Evolutionary conservation across 2,113 vertebrate genomes (phyloP), one percentile per base, ranked within the genome.

Genomic region (Leptobrachium leishanense): DNA sequence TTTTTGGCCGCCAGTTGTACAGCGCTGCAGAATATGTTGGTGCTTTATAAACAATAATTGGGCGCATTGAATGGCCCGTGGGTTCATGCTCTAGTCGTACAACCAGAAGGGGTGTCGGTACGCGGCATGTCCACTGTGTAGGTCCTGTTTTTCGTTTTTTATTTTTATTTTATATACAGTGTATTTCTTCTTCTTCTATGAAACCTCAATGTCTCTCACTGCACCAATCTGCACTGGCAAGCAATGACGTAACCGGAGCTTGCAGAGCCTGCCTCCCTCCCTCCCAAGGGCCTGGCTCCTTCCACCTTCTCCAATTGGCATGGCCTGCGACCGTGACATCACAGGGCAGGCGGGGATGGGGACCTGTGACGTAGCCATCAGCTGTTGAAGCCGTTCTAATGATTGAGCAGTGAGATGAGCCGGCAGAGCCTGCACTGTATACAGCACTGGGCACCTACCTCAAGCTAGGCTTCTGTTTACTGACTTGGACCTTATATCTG

Each of bases 391-490:
- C 31, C 10, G 55, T 70, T 77, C 43, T 79, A 50, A 72, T 43
- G 40, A 73, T 57, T 73, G 77, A 73, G 75, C 75, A 68, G 62
- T 69, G 66, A 69, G 75, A 76, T 43, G 53, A 76, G 68, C 76
- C 68, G 69, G 76, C 76, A 79, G 76, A 79, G 69, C 43, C 68
- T 55, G 62, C 64, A 2, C 70, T 73, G 77, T 79, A 57, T 66
- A 54, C 76, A 65, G 76, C 50, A 6, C 59, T 72, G 57, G 53
- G 62, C 69, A 77, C 39, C 70, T 79, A 79, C 77, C 77, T 79
- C 77, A 79, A 31, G 2, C 77, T 42, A 46, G 77, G 62, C 77
- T 79, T 79, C 70, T 79, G 69, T 79, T 54, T 67, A 43, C 46
- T 50, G 59, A 57, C 15, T 42, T 55, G 69, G 67, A 77, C 76